Evolutionary conservation across 2,113 vertebrate species (phyloP).

Genomic region (Columbina picui): DNA sequence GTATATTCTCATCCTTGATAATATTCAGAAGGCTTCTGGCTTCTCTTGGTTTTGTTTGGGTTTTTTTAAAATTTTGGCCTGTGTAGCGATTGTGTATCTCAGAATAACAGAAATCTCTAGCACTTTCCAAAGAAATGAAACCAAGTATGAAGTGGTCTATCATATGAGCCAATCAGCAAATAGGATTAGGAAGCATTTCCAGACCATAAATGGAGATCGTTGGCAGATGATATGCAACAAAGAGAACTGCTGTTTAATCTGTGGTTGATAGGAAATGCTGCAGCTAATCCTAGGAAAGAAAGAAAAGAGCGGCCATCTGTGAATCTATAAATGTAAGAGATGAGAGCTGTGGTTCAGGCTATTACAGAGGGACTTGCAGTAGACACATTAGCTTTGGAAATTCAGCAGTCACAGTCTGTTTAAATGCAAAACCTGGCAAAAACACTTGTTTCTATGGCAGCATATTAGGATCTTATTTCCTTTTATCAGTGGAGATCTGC

Average conservation of each 20-base stretch:
- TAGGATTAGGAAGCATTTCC: not conserved
- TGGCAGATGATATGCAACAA: not conserved
- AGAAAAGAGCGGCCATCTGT: not conserved
- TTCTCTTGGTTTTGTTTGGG: not conserved
- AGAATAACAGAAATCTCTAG: not conserved
- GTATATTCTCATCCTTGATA: fast-evolving
- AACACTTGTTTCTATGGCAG: not conserved
- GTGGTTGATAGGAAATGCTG: conserved; percentile 15
- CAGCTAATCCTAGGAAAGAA: conserved; percentile 27
- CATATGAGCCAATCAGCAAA: not conserved
- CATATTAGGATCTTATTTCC: not conserved
- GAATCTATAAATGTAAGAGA: conserved; percentile 5
- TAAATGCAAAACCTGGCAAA: conserved; percentile 43
- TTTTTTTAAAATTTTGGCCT: not conserved
- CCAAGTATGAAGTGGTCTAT: not conserved
- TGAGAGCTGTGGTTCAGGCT: not conserved
- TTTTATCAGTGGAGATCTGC: not conserved
- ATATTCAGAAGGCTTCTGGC: not conserved
- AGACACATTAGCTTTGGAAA: conserved; percentile 28
- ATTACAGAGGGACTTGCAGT: not conserved
- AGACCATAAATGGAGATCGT: not conserved
- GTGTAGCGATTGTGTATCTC: not conserved
- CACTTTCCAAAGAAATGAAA: not conserved
- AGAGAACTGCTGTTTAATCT: not conserved
- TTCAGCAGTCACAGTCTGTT: conserved; percentile 14